Evolutionary conservation across 2,888 invertebrate genomes (phyloP).

Genomic region (Tipula confusa): DNA sequence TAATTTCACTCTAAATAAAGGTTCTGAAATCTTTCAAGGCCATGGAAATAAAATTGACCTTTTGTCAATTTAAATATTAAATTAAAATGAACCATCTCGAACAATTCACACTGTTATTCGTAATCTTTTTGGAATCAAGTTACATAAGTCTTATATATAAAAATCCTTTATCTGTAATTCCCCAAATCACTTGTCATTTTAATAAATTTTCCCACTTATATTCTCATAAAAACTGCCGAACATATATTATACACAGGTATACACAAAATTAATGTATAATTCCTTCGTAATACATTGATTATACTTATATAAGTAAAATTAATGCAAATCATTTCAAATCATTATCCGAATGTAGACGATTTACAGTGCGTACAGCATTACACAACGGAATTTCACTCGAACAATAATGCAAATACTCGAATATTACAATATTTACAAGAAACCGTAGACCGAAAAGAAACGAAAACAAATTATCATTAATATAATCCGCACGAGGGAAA

Average conservation of each 20-base stretch:
- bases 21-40: too few relatives aligned
- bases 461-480: not conserved
- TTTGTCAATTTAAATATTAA: too few relatives aligned
- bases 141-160: too few relatives aligned
- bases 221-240: not conserved
- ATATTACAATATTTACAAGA: too few relatives aligned
- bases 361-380: not conserved
- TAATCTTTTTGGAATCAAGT: too few relatives aligned
- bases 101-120: too few relatives aligned
- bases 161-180: too few relatives aligned
- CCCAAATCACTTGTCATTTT: not conserved
- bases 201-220: not conserved
- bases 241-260: not conserved
- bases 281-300: not conserved
- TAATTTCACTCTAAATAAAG: too few relatives aligned
- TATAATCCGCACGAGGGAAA: not conserved
- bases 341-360: not conserved
- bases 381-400: not conserved
- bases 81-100: too few relatives aligned
- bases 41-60: too few relatives aligned
- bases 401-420: not conserved
- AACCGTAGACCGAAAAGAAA: not conserved
- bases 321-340: not conserved
- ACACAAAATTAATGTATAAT: not conserved
- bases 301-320: not conserved